Evolutionary conservation across 1,140 invertebrate species (phyloP).

Genomic region (Nephotettix cincticeps): DNA sequence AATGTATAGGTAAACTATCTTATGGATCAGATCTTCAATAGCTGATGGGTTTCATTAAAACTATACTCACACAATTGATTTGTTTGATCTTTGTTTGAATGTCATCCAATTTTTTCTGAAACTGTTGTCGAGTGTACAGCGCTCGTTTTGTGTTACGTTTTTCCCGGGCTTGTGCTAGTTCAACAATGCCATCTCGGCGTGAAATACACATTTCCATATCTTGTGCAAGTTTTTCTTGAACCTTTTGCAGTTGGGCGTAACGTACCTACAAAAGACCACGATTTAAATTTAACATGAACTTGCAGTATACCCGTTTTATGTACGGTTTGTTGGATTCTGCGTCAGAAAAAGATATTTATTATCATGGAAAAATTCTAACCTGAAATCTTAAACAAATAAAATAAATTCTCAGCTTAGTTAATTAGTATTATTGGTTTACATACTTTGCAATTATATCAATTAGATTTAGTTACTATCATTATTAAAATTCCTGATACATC

Average conservation of each 20-base stretch:
- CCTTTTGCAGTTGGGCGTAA: conserved; percentile 64
- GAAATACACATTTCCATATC: conserved; percentile 75
- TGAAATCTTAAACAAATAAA: too few relatives aligned
- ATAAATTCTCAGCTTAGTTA: too few relatives aligned
- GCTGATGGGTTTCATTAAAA: neutral
- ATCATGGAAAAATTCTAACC: too few relatives aligned
- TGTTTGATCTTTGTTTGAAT: conserved; percentile 56
- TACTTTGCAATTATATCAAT: too few relatives aligned
- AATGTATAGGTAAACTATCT: neutral
- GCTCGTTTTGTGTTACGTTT: conserved; percentile 47
- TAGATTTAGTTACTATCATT: too few relatives aligned
- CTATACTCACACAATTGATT: conserved; percentile 51
- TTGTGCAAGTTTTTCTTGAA: conserved; percentile 69
- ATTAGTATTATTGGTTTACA: too few relatives aligned
- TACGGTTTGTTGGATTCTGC: too few relatives aligned
- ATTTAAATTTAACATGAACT: too few relatives aligned
- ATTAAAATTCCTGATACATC: too few relatives aligned
- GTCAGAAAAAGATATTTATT: too few relatives aligned
- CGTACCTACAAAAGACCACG: conserved; percentile 56
- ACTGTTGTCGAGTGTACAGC: conserved; percentile 43
- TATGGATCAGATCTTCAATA: neutral
- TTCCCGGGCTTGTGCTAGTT: conserved; percentile 56
- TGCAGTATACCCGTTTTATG: too few relatives aligned
- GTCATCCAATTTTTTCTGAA: conserved; percentile 54
- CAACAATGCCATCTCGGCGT: conserved; percentile 65